These are phyloP conservation scores for Globicephala melas DNA, from an alignment of 2,113 vertebrate species.

Conservation along the genomic window DNA sequence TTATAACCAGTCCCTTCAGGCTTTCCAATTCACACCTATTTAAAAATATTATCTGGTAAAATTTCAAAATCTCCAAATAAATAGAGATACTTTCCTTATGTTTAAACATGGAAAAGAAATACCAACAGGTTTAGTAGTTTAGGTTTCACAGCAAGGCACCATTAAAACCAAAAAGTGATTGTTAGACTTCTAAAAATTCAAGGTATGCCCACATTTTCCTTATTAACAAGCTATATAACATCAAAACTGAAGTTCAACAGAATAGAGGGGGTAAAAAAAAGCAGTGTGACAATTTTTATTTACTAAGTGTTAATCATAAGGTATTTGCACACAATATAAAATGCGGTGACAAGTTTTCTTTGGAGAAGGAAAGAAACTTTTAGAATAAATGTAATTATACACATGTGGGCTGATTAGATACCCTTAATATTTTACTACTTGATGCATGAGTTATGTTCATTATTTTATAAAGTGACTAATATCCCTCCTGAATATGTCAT, in stretches of 20 bases:
- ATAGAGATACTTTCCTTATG: not conserved
- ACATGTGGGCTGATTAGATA: not conserved
- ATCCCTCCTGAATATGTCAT: not conserved
- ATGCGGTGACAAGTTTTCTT: not conserved
- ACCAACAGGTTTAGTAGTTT: not conserved
- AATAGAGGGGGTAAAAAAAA: not conserved
- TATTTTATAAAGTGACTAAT: not conserved
- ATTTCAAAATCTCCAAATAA: not conserved
- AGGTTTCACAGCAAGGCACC: not conserved
- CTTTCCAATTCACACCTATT: not conserved
- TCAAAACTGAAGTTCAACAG: conserved; percentile 9
- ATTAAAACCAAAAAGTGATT: not conserved
- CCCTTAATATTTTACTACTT: not conserved
- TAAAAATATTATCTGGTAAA: not conserved
- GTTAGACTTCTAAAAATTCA: not conserved
- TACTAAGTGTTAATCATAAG: not conserved
- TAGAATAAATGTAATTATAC: not conserved
- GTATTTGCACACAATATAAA: not conserved
- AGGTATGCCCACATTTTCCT: not conserved
- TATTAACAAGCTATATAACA: not conserved
- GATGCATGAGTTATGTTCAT: not conserved
- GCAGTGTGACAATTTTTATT: not conserved
- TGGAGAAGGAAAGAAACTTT: not conserved
- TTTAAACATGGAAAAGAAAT: not conserved
- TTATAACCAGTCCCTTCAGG: not conserved